Evolutionary conservation across 2,888 invertebrate genomes (phyloP).

Genomic region (Agonum fuliginosum): DNA sequence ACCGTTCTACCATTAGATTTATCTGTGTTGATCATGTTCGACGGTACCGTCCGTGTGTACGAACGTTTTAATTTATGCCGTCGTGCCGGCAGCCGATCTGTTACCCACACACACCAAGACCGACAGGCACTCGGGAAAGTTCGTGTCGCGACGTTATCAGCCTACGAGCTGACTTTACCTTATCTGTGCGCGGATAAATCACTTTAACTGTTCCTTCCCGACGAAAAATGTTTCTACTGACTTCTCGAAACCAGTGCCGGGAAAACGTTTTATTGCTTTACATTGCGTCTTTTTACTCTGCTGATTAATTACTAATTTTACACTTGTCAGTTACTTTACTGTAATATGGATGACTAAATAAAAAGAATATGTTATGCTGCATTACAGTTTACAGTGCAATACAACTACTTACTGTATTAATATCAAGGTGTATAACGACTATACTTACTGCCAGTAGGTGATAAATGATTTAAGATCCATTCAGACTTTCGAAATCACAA

Average conservation of each 20-base stretch:
- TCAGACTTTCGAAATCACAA: too few species aligned
- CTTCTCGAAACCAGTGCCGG: slow-evolving; percentile 27
- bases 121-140: slow-evolving; percentile 46
- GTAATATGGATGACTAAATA: slow-evolving; percentile 2
- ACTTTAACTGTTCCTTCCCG: slow-evolving; percentile 67
- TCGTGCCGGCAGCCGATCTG: slow-evolving; percentile 42
- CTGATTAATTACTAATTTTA: slow-evolving; percentile 20
- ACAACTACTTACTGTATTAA: too few species aligned
- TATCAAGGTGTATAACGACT: too few species aligned
- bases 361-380: neutral
- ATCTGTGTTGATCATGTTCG: slow-evolving; percentile 73
- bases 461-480: too few species aligned
- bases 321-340: neutral
- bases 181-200: slow-evolving; percentile 69
- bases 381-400: neutral
- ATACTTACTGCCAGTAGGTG: too few species aligned
- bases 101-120: slow-evolving; percentile 43
- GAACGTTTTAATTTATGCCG: slow-evolving; percentile 57
- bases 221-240: slow-evolving; percentile 67
- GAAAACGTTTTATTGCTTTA: slow-evolving; percentile 22
- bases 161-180: slow-evolving; percentile 54
- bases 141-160: slow-evolving; percentile 58
- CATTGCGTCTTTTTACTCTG: neutral
- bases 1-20: slow-evolving; percentile 73
- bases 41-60: slow-evolving; percentile 62